A percentile compares a stretch with the other conserved stretches of the same genome.
phyloP scores from a whole-genome alignment of 2,113 vertebrate species.

The Rhagologus leucostigma region DNA sequence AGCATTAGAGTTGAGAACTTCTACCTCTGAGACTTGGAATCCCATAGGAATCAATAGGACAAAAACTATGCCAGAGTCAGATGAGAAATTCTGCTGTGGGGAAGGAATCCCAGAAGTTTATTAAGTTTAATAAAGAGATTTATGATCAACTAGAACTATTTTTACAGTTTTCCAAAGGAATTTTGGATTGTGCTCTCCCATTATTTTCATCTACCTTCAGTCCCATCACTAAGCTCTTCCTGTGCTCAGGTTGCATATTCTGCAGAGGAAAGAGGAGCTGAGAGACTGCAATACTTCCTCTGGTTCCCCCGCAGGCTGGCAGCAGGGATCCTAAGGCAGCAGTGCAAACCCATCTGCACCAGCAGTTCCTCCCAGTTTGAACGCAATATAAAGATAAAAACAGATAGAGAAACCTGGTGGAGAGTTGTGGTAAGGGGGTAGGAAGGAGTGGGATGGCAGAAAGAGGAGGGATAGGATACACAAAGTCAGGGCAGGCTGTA shows the following conservation, averaged over 20 bases:
- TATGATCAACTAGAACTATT: background rate
- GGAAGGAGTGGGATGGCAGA: background rate
- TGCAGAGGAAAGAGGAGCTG: constrained; percentile 18
- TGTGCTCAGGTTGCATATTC: background rate
- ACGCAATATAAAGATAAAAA: constrained; percentile 5
- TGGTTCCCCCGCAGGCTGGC: background rate
- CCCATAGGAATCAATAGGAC: background rate
- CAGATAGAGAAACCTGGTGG: background rate
- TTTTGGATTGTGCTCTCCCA: background rate
- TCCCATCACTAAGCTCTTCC: background rate
- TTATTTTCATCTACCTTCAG: background rate
- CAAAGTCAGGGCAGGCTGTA: background rate
- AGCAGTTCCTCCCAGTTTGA: constrained; percentile 6
- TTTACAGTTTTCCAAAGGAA: background rate
- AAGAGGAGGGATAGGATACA: background rate
- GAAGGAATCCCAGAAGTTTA: background rate
- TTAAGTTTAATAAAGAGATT: background rate
- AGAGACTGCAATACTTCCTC: background rate
- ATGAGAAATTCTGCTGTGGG: background rate
- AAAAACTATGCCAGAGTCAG: background rate
- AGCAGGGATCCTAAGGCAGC: background rate
- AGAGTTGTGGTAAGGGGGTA: background rate
- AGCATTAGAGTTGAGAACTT: background rate
- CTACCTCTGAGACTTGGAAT: background rate
- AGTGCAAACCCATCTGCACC: background rate